Evolutionary conservation across 37 sponge, comb jelly and placozoan genomes (phyloP), one percentile per base, ranked within the genome.

Genomic region (Tethya wilhelma): DNA sequence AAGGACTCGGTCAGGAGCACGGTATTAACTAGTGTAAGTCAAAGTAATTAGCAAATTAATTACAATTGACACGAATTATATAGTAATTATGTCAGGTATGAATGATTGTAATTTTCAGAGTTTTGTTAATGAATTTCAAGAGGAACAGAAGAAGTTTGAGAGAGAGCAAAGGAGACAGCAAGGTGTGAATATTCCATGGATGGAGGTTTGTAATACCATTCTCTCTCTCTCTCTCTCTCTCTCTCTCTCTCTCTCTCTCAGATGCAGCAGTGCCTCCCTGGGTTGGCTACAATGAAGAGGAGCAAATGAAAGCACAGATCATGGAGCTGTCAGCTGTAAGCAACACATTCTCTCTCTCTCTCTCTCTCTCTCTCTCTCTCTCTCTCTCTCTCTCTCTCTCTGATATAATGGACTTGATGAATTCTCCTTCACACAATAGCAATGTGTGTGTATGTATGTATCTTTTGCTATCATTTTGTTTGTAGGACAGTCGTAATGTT

Each of bases 271-370:
- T 94, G 23, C 96, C 99, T 53, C 99, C 99, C 14, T 98, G 99
- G 99, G 94, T 96, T 32, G 99, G 99, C 11, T 98, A 87, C 45
- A 93, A 98, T 71, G 99, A 98, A 59, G 95, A 96, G 69, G 99
- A 98, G 70, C 84, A 91, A 62, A 96, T 98, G 90, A 96, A 94
- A 75, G 90, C 92, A 56, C 94, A 94, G 49, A 98, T 98, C 20
- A 65, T 98, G 55, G 92, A 93, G 46, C 84, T 98, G 23, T 98
- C 99, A 14, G 75, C 89, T 64, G 96, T 95, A 46, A 79, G 80
- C 36, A 14, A 56, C 11, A 31, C 19, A 41, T 2, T 12, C 8
- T 44, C 20, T n/a, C 34, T 7, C 2, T 7, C 37, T 38, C 4
- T 58, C 26, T 4, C 7, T 30, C 2, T 44, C 34, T 7, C 2